Evolutionary conservation across 2,113 vertebrate genomes (phyloP), one percentile per base, ranked within the genome.

Genomic region (Aleadryas rufinucha): DNA sequence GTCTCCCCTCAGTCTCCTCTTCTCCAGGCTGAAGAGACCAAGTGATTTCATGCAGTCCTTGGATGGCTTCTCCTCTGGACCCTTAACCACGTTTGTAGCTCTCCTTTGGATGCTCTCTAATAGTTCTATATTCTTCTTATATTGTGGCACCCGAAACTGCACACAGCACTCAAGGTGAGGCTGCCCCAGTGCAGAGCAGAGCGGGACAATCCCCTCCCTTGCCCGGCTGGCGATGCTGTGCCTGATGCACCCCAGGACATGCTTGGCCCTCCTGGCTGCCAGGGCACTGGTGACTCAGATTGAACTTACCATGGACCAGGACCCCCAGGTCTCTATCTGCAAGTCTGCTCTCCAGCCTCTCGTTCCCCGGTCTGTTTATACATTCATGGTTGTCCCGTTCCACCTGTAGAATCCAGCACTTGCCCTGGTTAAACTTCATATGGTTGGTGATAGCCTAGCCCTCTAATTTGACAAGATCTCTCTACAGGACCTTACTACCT

Each of bases 211-310:
- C 24, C 9, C 20, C 22, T 30, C 14, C n/a, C 9, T 45, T 45
- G 16, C 41, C 39, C 0, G 0, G 39, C 28, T 82, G 33, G 23
- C 0, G 0, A 41, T 39, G 33, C 37, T 59, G 24, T 28, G 19
- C 37, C 10, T 44, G 77, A 52, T 52, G 52, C 3, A 3, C 33
- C 9, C 33, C 45, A 47, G 52, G 60, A 41, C 13, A 60, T 0
- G 0, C 1, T 4, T 59, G 60, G 7, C 0, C 50, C 8, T 37
- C 2, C 1, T 31, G 61, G 49, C 41, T 79, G n/a, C n/a, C 56
- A 47, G 49, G 56, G 49, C 20, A 26, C 56, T 71, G 41, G 30
- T 79, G 13, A 3, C 30, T 54, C 33, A 30, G 20, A n/a, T n/a
- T 15, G 16, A 53, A 2, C 37, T 52, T 45, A 0, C 5, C 18